Base-by-base conservation (phyloP, 2,888 invertebrate genomes). In the Lampropteryx suffumata region DNA sequence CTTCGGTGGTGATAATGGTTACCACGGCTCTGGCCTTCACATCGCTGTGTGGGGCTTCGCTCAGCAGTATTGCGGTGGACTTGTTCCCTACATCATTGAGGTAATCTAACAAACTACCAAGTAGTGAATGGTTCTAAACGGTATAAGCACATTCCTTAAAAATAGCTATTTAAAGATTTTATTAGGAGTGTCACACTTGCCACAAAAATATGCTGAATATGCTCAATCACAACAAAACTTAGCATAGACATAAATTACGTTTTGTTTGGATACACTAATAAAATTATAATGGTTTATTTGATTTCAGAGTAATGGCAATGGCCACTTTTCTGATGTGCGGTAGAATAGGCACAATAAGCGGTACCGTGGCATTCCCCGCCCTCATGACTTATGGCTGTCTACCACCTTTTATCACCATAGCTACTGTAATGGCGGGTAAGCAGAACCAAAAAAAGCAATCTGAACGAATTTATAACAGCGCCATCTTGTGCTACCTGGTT, bases 251-350 rank as follows among this genome's bases (percentile, higher is more conserved):
- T n/a, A n/a, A n/a, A n/a, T n/a, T n/a, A n/a, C n/a, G n/a, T n/a
- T n/a, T n/a, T n/a, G n/a, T n/a, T n/a, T n/a, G n/a, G n/a, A n/a
- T n/a, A n/a, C n/a, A n/a, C n/a, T n/a, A n/a, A n/a, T n/a, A n/a
- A n/a, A n/a, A n/a, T n/a, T n/a, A n/a, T n/a, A n/a, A n/a, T n/a
- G n/a, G n/a, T n/a, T 17, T 7, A 11, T 40, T 41, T 14, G 48
- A 21, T 80, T 83, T 1, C 72, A 95, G 95, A 72, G 94, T 95
- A 1, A 93, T 95, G 92, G 93, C 94, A 0, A 91, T 95, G 61
- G 92, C 95, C 0, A 85, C 93, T 3, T 92, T 93, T 27, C 91
- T 95, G 89, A 94, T 95, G 94, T 86, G 88, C 39, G 95, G 95
- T 1, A 89, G 95, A 29, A 65, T 92, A 9, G 95, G 95, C 4